Evolutionary conservation across 2,797 vertebrate species (phyloP).

Genomic region (Halcyon smyrnensis): DNA sequence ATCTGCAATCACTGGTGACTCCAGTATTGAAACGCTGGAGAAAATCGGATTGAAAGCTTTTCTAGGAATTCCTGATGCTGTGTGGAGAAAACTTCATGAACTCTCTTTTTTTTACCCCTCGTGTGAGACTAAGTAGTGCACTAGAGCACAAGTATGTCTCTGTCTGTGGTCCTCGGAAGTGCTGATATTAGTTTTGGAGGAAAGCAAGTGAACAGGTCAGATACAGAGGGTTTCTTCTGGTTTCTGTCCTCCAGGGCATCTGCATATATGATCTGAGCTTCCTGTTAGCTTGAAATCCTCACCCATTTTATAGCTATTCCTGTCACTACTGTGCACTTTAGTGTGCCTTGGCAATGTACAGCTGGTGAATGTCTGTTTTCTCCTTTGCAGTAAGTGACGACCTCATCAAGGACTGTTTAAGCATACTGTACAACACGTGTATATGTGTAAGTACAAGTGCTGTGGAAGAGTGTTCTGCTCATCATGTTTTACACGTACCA

Average conservation of each 20-base stretch:
- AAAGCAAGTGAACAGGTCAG: neutral
- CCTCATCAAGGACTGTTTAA: conserved; percentile 97
- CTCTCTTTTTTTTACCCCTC: neutral
- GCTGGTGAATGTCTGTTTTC: conserved; percentile 30
- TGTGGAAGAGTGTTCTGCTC: neutral
- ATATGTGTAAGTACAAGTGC: conserved; percentile 91
- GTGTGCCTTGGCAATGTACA: neutral
- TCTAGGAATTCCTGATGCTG: neutral
- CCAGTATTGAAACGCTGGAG: neutral
- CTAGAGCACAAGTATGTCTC: neutral
- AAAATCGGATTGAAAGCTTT: neutral
- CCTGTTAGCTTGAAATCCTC: neutral
- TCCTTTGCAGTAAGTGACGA: conserved; percentile 93
- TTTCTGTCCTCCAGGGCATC: neutral
- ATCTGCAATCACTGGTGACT: neutral
- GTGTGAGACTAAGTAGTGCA: neutral
- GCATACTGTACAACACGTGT: conserved; percentile 98
- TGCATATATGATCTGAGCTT: neutral
- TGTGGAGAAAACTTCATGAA: neutral
- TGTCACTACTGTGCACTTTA: neutral
- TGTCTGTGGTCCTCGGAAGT: neutral
- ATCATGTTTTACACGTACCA: neutral
- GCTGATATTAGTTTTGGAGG: neutral
- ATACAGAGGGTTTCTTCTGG: neutral
- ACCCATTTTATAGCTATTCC: rapidly evolving